phyloP scores from a whole-genome alignment of 1,140 invertebrate species.

The Aphelinus certus region DNA sequence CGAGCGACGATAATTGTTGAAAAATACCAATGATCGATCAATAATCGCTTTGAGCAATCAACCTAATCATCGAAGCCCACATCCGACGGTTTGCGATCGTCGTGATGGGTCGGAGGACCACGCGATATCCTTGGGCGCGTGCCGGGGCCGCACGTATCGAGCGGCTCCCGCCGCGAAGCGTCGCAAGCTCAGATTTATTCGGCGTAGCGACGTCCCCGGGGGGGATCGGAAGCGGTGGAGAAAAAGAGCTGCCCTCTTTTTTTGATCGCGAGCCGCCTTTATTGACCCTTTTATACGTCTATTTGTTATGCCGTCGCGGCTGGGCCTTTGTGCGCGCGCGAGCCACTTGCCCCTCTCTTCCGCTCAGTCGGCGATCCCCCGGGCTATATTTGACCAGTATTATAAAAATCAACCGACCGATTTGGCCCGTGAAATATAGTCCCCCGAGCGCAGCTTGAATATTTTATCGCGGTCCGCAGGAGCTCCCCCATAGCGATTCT shows the following conservation, averaged over 20 bases:
- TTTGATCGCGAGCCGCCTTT: slow-evolving; percentile 54
- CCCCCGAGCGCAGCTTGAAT: slow-evolving; percentile 62
- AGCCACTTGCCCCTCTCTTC: slow-evolving; percentile 40
- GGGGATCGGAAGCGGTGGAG: slow-evolving; percentile 35
- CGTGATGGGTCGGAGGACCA: no score
- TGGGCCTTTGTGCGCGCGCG: slow-evolving; percentile 59
- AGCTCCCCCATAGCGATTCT: background rate
- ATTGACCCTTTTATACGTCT: slow-evolving; percentile 68
- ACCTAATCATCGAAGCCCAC: no score
- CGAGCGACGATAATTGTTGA: no score
- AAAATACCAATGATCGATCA: no score
- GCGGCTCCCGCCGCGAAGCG: no score
- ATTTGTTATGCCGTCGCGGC: slow-evolving; percentile 65
- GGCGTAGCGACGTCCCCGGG: slow-evolving; percentile 52
- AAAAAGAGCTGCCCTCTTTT: background rate
- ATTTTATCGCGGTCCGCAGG: slow-evolving; percentile 65
- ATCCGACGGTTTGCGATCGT: no score
- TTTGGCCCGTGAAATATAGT: slow-evolving; percentile 66
- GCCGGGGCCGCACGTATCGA: background rate
- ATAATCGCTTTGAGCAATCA: no score
- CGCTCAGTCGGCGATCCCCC: slow-evolving; percentile 38
- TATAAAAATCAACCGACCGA: slow-evolving; percentile 69
- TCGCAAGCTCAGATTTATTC: slow-evolving; percentile 28
- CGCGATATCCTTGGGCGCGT: background rate
- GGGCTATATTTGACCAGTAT: slow-evolving; percentile 68